phyloP scores from a whole-genome alignment of 2,888 invertebrate genomes.

The Antheraea yamamai region DNA sequence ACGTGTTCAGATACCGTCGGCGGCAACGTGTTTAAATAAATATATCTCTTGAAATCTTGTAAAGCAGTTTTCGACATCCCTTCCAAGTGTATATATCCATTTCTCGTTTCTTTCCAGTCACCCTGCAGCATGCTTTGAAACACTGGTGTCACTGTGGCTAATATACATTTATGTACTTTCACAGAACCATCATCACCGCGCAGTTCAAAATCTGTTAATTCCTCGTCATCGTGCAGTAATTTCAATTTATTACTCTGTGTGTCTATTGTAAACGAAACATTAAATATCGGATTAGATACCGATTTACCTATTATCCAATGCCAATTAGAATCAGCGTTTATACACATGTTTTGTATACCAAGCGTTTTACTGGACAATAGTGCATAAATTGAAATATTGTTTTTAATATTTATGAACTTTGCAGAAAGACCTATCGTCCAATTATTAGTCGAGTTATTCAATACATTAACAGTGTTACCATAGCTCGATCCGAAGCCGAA shows the following conservation, averaged over 20 bases:
- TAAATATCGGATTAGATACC: neutral
- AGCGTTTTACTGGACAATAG: neutral
- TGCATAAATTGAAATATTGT: neutral
- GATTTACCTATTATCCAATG: neutral
- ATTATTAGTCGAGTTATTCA: neutral
- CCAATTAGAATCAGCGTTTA: neutral
- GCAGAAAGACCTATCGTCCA: neutral
- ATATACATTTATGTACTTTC: slow-evolving; percentile 47
- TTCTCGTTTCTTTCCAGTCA: slow-evolving; percentile 50
- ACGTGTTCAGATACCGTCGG: slow-evolving; percentile 47
- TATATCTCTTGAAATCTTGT: slow-evolving; percentile 51
- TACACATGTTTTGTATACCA: neutral
- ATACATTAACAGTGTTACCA: too few species aligned
- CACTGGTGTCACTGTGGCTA: slow-evolving; percentile 56
- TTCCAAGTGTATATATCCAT: slow-evolving; percentile 48
- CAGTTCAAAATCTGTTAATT: slow-evolving; percentile 56
- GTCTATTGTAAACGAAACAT: neutral
- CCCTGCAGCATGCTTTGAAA: slow-evolving; percentile 51
- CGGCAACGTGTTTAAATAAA: slow-evolving; percentile 51
- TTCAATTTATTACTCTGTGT: neutral
- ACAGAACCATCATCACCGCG: slow-evolving; percentile 54
- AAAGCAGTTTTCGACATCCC: slow-evolving; percentile 47
- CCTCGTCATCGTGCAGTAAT: slow-evolving; percentile 46
- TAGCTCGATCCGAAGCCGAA: too few species aligned
- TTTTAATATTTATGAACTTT: neutral